These are phyloP conservation scores for Calonectris borealis DNA, from an alignment of 2,113 vertebrate genomes.

Conservation along the genomic window DNA sequence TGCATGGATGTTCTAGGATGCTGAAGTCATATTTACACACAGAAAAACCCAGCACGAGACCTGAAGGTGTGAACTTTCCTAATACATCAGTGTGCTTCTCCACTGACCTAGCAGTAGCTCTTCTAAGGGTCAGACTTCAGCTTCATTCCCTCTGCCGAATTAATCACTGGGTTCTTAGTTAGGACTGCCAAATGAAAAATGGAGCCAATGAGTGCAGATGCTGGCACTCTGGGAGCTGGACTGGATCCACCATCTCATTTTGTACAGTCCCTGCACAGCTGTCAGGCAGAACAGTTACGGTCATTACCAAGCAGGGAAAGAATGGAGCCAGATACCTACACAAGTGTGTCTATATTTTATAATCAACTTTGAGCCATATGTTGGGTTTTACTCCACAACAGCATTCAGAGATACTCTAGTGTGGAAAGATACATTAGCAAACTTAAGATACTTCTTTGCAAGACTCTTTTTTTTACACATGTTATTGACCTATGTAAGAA, in stretches of 20 bases:
- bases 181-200: background rate
- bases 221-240: slow-evolving; percentile 43
- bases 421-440: background rate
- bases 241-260: background rate
- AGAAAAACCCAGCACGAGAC: background rate
- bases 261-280: slow-evolving; percentile 26
- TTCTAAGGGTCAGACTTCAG: background rate
- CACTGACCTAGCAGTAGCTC: background rate
- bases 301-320: background rate
- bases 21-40: background rate
- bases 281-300: background rate
- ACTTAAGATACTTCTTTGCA: background rate
- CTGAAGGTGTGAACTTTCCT: background rate
- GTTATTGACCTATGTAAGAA: background rate
- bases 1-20: background rate
- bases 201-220: slow-evolving; percentile 31
- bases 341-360: background rate
- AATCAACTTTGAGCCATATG: background rate
- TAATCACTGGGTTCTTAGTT: background rate
- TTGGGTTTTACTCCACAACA: background rate
- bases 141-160: background rate
- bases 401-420: background rate
- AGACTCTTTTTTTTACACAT: background rate
- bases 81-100: background rate
- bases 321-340: background rate